Evolutionary conservation across 2,888 invertebrate genomes (phyloP).

Genomic region (Ormia ochracea): DNA sequence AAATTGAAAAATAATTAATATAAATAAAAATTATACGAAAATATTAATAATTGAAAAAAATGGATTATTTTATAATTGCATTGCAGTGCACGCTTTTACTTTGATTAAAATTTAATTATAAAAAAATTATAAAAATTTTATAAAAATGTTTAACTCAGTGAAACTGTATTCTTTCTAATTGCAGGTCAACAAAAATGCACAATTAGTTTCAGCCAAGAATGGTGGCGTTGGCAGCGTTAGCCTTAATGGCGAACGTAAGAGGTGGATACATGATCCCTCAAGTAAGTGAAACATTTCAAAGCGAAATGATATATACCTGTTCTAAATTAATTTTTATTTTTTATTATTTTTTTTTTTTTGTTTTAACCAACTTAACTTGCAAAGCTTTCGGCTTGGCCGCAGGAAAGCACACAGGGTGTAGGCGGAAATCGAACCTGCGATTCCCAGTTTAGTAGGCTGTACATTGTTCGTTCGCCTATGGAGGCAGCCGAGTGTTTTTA

Average conservation of each 20-base stretch:
- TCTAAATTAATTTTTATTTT: background rate
- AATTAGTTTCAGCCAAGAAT: slow-evolving; percentile 66
- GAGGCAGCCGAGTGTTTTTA: too few relatives aligned
- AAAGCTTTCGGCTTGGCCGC: too few relatives aligned
- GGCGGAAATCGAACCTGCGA: too few relatives aligned
- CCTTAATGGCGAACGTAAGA: slow-evolving; percentile 81
- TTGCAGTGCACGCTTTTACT: background rate
- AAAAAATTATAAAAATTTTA: slow-evolving; percentile 27
- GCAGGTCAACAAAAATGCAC: slow-evolving; percentile 75
- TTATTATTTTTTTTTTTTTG: background rate
- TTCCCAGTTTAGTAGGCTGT: too few relatives aligned
- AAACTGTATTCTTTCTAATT: slow-evolving; percentile 43
- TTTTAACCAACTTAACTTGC: too few relatives aligned
- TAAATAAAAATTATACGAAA: background rate
- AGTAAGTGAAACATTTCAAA: slow-evolving; percentile 80
- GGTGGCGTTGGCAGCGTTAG: background rate
- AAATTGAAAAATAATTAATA: background rate
- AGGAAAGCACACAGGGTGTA: too few relatives aligned
- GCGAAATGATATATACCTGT: background rate
- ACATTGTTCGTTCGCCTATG: too few relatives aligned
- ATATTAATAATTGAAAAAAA: background rate
- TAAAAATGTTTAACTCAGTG: background rate
- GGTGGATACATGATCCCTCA: slow-evolving; percentile 87
- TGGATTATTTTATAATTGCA: background rate
- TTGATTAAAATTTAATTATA: background rate